Conservation (phyloP, 2,888 invertebrate species). For the Myopa tessellatipennis region DNA sequence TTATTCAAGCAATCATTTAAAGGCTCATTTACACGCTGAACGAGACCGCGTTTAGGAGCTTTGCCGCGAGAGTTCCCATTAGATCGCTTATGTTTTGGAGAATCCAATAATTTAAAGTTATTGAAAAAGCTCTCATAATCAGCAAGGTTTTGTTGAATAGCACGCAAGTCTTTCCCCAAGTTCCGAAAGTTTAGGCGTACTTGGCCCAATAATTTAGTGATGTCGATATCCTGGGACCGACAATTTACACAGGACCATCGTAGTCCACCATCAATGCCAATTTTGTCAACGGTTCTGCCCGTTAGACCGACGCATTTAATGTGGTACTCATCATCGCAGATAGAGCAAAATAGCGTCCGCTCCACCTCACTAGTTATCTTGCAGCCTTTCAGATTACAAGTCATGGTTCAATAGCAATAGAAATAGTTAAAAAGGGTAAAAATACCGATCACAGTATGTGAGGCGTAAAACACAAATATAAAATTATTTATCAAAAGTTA, state of each 20-base stretch:
- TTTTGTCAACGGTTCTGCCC: neutral
- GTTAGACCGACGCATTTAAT: neutral
- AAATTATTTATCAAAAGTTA: too few relatives aligned
- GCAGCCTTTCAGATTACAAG: neutral
- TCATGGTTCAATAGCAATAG: neutral
- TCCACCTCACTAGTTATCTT: neutral
- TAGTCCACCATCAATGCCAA: constrained; percentile 1
- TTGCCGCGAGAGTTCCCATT: too few relatives aligned
- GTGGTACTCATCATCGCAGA: neutral
- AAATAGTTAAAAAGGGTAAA: too few relatives aligned
- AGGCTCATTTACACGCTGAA: too few relatives aligned
- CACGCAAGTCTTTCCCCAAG: neutral
- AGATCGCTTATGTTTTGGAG: too few relatives aligned
- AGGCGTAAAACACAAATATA: too few relatives aligned
- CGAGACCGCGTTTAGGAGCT: too few relatives aligned
- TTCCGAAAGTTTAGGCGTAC: constrained; percentile 1
- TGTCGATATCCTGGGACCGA: neutral
- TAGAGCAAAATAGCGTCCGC: neutral
- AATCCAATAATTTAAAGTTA: neutral
- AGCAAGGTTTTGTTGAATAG: neutral
- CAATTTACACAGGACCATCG: neutral
- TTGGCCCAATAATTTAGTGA: neutral
- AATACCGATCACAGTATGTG: too few relatives aligned
- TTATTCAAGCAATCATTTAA: too few relatives aligned
- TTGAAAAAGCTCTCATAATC: neutral